Conservation (phyloP, 2,113 vertebrate genomes). For the Typhlomys cinereus region DNA sequence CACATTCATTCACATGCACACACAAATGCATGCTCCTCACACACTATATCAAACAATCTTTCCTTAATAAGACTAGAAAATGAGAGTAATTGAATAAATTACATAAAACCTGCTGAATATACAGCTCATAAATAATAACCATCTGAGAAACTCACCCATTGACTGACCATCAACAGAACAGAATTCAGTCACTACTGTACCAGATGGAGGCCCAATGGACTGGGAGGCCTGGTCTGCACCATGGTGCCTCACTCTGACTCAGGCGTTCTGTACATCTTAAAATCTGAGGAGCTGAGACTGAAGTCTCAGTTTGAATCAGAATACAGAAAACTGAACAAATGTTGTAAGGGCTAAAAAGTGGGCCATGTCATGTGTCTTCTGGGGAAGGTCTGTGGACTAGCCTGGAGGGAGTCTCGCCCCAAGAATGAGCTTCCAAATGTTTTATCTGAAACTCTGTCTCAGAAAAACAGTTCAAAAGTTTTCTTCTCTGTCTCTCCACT, state of each 20-base stretch:
- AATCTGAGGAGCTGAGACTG: background rate
- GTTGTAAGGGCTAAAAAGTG: background rate
- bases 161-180: background rate
- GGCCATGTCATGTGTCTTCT: background rate
- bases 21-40: background rate
- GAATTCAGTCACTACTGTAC: background rate
- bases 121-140: background rate
- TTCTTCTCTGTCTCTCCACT: background rate
- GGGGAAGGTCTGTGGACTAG: background rate
- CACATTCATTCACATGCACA: background rate
- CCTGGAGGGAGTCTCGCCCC: background rate
- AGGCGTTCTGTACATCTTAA: background rate
- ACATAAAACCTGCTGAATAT: background rate
- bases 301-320: background rate
- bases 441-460: background rate
- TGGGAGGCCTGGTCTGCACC: background rate
- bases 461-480: background rate
- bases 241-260: background rate
- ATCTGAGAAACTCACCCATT: conserved; percentile 4
- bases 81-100: background rate
- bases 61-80: background rate
- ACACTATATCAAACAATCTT: background rate
- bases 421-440: background rate
- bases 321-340: background rate
- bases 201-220: background rate